These are phyloP conservation scores for Temnothorax longispinosus DNA, from an alignment of 1,140 invertebrate species.

Conservation along the genomic window DNA sequence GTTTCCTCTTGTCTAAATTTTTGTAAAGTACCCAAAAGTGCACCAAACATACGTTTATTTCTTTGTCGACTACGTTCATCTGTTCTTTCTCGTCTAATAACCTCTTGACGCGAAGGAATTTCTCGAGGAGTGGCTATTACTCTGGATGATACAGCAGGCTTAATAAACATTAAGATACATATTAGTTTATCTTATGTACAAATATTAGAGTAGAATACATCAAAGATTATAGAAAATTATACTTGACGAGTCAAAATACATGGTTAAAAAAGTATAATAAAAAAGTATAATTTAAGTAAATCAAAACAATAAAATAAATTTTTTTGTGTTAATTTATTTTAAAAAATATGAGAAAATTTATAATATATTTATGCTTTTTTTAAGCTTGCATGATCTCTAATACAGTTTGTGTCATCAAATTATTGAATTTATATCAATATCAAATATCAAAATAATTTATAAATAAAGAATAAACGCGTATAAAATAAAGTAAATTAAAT, in stretches of 20 bases:
- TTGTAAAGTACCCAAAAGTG: constrained; percentile 96
- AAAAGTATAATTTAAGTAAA: not conserved
- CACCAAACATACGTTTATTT: constrained; percentile 98
- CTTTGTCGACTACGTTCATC: constrained; percentile 94
- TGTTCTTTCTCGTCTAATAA: constrained; percentile 92
- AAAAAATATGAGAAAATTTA: too few relatives aligned
- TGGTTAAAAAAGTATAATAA: not conserved
- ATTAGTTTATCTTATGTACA: not conserved
- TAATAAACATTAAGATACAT: not conserved
- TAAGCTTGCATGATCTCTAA: too few relatives aligned
- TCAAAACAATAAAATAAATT: not conserved
- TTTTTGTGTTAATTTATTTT: too few relatives aligned
- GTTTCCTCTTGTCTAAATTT: constrained; percentile 98
- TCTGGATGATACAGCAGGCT: constrained; percentile 86
- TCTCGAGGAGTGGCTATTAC: constrained; percentile 89
- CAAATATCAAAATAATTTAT: too few relatives aligned
- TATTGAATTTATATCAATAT: too few relatives aligned
- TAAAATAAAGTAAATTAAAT: too few relatives aligned
- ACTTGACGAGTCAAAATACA: not conserved
- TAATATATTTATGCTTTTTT: too few relatives aligned
- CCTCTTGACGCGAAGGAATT: constrained; percentile 90
- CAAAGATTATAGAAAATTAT: constrained; percentile 14
- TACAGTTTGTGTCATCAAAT: too few relatives aligned
- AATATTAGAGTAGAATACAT: not conserved
- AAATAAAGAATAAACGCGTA: too few relatives aligned